phyloP scores from a whole-genome alignment of 2,888 invertebrate species.

The Pollenia labialis region DNA sequence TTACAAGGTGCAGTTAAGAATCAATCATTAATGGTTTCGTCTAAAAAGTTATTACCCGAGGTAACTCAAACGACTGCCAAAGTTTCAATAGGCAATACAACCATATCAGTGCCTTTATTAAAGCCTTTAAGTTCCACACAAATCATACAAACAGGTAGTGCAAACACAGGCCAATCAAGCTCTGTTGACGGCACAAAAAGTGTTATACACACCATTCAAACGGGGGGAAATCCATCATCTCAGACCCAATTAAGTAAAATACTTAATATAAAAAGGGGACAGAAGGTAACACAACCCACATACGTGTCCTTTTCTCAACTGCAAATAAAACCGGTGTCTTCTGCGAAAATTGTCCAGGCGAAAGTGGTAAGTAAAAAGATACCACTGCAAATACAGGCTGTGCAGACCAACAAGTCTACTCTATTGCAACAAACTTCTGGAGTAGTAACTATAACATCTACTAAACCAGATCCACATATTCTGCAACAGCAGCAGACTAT shows the following conservation, averaged over 20 bases:
- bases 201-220: slow-evolving; percentile 67
- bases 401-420: slow-evolving; percentile 74
- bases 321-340: slow-evolving; percentile 81
- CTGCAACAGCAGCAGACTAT: slow-evolving; percentile 66
- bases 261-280: slow-evolving; percentile 79
- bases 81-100: slow-evolving; percentile 84
- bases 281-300: slow-evolving; percentile 81
- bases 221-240: slow-evolving; percentile 65
- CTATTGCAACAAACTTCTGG: slow-evolving; percentile 86
- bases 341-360: slow-evolving; percentile 84
- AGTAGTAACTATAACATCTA: slow-evolving; percentile 83
- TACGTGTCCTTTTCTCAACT: slow-evolving; percentile 82
- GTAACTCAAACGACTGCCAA: slow-evolving; percentile 86
- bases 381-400: slow-evolving; percentile 77
- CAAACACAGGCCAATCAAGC: slow-evolving; percentile 62
- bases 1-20: slow-evolving; percentile 76
- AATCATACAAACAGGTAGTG: slow-evolving; percentile 75
- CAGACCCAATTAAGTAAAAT: slow-evolving; percentile 78
- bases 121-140: slow-evolving; percentile 81
- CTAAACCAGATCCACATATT: slow-evolving; percentile 77
- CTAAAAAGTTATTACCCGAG: slow-evolving; percentile 83
- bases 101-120: slow-evolving; percentile 83
- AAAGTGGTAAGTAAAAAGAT: slow-evolving; percentile 82
- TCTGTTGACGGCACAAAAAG: slow-evolving; percentile 63
- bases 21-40: slow-evolving; percentile 78